Evolutionary conservation across 2,113 vertebrate species (phyloP).

Genomic region (Ictalurus punctatus): DNA sequence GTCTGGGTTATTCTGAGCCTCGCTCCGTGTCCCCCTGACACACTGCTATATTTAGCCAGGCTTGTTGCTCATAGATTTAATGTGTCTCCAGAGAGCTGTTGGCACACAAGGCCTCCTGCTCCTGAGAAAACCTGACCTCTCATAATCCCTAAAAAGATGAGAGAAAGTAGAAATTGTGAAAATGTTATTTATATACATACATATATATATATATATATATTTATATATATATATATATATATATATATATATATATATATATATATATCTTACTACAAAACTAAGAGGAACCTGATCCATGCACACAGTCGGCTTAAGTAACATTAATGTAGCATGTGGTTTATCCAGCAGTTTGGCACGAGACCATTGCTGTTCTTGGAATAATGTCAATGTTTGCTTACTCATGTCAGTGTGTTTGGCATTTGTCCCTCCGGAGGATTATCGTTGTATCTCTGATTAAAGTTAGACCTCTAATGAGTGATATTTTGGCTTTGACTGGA

Average conservation of each 20-base stretch:
- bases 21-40: conserved; percentile 59
- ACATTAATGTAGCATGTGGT: conserved; percentile 17
- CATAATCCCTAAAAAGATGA: conserved; percentile 37
- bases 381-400: conserved; percentile 44
- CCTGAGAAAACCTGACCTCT: conserved; percentile 41
- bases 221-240: background rate
- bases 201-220: background rate
- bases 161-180: conserved; percentile 31
- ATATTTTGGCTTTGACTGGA: conserved; percentile 32
- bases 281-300: conserved; percentile 35
- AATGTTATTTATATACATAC: too few relatives aligned
- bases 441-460: conserved; percentile 50
- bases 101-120: conserved; percentile 55
- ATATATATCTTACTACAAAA: background rate
- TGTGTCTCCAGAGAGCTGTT: conserved; percentile 57
- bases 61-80: conserved; percentile 64
- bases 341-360: conserved; percentile 28
- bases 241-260: background rate
- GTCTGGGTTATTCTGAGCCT: conserved; percentile 50
- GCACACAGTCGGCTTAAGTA: background rate
- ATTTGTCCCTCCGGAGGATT: conserved; percentile 38
- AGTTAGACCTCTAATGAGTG: conserved; percentile 35
- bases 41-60: conserved; percentile 68
- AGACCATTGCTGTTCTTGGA: conserved; percentile 39
- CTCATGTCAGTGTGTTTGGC: conserved; percentile 45